Evolutionary conservation across 2,888 invertebrate species (phyloP).

Genomic region (Torymus tubicola): DNA sequence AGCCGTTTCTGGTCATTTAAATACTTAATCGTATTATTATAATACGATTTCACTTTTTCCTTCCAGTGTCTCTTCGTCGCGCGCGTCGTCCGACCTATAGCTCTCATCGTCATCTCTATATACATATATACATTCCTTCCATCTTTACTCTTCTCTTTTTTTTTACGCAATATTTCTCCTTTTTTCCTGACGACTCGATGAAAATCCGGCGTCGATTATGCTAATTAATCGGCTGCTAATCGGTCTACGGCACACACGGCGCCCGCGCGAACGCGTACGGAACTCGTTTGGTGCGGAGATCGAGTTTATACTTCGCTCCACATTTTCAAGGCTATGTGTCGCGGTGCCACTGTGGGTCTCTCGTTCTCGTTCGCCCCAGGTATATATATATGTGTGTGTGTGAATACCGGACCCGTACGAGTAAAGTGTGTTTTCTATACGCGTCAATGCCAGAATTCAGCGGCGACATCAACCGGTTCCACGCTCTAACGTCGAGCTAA

Average conservation of each 20-base stretch:
- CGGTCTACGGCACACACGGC: slow-evolving; percentile 56
- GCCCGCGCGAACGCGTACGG: slow-evolving; percentile 2
- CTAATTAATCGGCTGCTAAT: slow-evolving; percentile 68
- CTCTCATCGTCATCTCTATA: not conserved
- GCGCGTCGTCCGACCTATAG: not conserved
- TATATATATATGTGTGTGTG: not conserved
- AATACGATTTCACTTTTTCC: slow-evolving; percentile 27
- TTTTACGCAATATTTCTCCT: not conserved
- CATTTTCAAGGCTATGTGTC: slow-evolving; percentile 56
- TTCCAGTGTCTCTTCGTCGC: not conserved
- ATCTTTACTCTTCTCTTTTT: not conserved
- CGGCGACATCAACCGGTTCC: slow-evolving; percentile 40
- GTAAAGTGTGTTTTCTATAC: not conserved
- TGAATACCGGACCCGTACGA: not conserved
- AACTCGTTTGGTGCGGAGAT: slow-evolving; percentile 59
- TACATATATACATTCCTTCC: not conserved
- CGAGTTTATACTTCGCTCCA: slow-evolving; percentile 59
- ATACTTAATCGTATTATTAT: slow-evolving; percentile 39
- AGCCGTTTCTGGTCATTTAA: slow-evolving; percentile 21
- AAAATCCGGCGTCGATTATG: slow-evolving; percentile 67
- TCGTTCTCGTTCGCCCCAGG: not conserved
- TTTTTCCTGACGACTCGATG: slow-evolving; percentile 49
- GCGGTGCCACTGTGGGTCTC: not conserved
- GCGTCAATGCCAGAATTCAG: slow-evolving; percentile 48
- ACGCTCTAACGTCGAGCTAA: slow-evolving; percentile 19